Evolutionary conservation across 2,888 invertebrate genomes (phyloP).

Genomic region (Linnaemya vulpina): DNA sequence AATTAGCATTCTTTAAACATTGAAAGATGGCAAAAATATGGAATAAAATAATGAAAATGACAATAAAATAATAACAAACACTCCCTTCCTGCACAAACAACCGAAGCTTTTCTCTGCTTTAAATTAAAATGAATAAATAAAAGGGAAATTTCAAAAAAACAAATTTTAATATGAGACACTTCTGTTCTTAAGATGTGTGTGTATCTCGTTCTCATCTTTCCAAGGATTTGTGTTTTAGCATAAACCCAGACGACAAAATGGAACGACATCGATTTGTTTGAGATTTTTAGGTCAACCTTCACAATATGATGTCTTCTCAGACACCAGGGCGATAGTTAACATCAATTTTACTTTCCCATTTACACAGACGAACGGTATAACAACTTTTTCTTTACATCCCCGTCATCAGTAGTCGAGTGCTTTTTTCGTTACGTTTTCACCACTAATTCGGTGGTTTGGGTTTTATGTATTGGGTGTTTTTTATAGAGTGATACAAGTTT

Average conservation of each 20-base stretch:
- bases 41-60: slow-evolving; percentile 23
- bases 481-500: too few relatives aligned
- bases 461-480: too few relatives aligned
- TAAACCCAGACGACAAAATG: neutral
- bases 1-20: slow-evolving; percentile 1
- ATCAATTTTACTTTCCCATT: too few relatives aligned
- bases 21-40: slow-evolving; percentile 34
- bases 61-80: slow-evolving; percentile 35
- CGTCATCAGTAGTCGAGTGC: too few relatives aligned
- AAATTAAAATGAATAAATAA: slow-evolving; percentile 3
- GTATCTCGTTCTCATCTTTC: neutral
- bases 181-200: neutral
- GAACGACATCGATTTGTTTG: too few relatives aligned
- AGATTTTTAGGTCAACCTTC: too few relatives aligned
- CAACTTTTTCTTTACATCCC: too few relatives aligned
- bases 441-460: too few relatives aligned
- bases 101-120: neutral
- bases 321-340: too few relatives aligned
- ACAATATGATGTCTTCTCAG: too few relatives aligned
- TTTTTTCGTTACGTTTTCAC: too few relatives aligned
- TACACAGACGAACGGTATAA: too few relatives aligned
- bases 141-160: neutral
- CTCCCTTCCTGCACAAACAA: neutral
- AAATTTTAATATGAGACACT: neutral
- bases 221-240: neutral